Base-by-base conservation (phyloP, 2,797 vertebrate genomes). In the Danio tinwini region DNA sequence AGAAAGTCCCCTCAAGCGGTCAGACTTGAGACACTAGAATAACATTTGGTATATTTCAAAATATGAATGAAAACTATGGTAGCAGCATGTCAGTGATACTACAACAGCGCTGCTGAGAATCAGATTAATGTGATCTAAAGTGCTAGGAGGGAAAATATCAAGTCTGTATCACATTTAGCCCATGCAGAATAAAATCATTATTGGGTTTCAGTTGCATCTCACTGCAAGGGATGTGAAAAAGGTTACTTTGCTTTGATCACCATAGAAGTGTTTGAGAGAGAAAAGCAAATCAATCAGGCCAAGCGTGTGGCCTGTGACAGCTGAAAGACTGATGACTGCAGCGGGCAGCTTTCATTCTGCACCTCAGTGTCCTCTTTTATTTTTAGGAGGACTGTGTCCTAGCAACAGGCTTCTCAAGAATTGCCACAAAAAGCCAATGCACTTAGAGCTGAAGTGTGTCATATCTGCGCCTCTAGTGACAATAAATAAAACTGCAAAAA, bases 351-450 rank as follows among this genome's bases (percentile, higher is more conserved):
- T 82, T 73, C 72, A 78, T 83, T 76, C 70, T 63, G 49, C 58
- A 75, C 78, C 76, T 76, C 59, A 73, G 63, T 78, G 75, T 83
- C 67, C 73, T 75, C 72, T 64, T 78, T 76, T 64, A 77, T 83
- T 79, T 81, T 78, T 82, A 85, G 86, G 79, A 71, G 69, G 65
- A 64, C 61, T 6, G 88, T 89, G 77, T 89, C 88, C 80, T 86
- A 88, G 88, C 88, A 88, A 89, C 86, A 82, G 80, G 83, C 76
- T 80, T 86, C 63, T 86, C 69, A 70, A 86, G 76, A 42, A 82
- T 82, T 74, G 56, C 80, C 68, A 72, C 29, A 49, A 73, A 58
- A 69, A 79, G 76, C 61, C 49, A 39, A 45, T 42, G 10, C 58
- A 71, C 68, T 68, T 67, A 13, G 29, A n/a, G 14, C 17, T 19